These are phyloP conservation scores for Cyanistes caeruleus DNA, from an alignment of 2,113 vertebrate genomes.

Conservation along the genomic window DNA sequence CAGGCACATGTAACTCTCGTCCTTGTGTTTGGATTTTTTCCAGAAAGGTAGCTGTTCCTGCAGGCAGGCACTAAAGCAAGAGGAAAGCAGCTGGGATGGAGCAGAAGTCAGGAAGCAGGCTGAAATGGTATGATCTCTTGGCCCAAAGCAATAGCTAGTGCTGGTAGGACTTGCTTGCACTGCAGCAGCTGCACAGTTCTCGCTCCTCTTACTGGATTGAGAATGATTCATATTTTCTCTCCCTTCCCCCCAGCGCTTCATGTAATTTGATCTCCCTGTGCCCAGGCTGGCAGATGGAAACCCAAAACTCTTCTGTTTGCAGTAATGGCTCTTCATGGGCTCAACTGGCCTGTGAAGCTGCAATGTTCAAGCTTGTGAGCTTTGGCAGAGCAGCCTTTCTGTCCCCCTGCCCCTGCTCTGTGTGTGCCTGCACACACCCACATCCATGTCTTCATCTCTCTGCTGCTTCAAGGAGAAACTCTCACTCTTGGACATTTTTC, in stretches of 20 bases:
- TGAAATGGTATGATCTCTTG: slow-evolving; percentile 3
- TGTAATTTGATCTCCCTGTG: neutral
- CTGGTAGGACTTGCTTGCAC: neutral
- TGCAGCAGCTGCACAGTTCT: slow-evolving; percentile 6
- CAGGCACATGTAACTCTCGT: neutral
- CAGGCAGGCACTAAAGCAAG: slow-evolving; percentile 13
- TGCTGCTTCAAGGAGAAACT: neutral
- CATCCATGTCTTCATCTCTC: neutral
- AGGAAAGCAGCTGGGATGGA: slow-evolving; percentile 10
- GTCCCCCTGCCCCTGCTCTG: neutral
- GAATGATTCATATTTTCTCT: neutral
- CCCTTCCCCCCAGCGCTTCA: neutral
- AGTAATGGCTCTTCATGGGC: neutral
- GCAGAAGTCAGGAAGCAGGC: slow-evolving; percentile 7
- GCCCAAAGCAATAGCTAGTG: neutral
- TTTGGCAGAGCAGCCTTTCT: neutral
- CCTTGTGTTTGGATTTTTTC: slow-evolving; percentile 8
- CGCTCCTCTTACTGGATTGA: neutral
- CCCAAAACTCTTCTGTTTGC: neutral
- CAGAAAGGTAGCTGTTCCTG: neutral
- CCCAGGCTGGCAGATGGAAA: slow-evolving; percentile 32
- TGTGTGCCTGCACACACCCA: neutral
- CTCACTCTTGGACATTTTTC: neutral
- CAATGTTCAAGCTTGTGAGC: neutral
- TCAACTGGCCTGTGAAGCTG: neutral